Percentiles rank a stretch among this genome's conserved stretches.
phyloP scores from a whole-genome alignment of 2,888 invertebrate genomes.

The Eristalinus aeneus region DNA sequence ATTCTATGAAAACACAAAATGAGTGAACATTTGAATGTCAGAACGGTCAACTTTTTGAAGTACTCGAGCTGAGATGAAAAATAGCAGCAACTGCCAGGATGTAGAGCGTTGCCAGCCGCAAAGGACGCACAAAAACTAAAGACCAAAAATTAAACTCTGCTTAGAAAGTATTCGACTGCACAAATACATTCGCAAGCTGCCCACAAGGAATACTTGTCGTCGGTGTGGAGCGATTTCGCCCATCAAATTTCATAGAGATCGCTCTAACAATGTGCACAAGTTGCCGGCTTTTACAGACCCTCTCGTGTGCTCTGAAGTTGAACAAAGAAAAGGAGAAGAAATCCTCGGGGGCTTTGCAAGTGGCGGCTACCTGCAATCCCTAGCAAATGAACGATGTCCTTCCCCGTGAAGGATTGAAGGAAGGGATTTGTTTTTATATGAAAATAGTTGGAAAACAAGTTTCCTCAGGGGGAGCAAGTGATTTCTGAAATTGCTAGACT shows the following conservation, averaged over 20 bases:
- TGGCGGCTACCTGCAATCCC: not conserved
- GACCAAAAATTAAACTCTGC: not conserved
- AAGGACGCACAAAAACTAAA: not conserved
- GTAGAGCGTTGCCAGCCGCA: not conserved
- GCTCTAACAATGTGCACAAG: not conserved
- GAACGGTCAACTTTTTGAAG: not conserved
- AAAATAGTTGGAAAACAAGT: conserved; percentile 3
- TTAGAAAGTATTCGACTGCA: not conserved
- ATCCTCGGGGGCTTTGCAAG: not conserved
- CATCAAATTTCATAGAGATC: not conserved
- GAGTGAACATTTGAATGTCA: not conserved
- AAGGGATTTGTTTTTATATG: conserved; percentile 5
- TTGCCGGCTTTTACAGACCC: not conserved
- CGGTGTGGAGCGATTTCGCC: not conserved
- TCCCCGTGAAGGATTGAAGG: not conserved
- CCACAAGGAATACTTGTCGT: not conserved
- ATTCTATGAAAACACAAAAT: not conserved
- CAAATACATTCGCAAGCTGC: not conserved
- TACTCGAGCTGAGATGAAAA: not conserved
- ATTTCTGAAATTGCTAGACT: not conserved
- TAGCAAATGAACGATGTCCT: not conserved
- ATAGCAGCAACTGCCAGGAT: not conserved
- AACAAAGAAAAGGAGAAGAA: not conserved
- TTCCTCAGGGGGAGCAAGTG: not conserved
- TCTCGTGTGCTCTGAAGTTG: not conserved